Percentiles rank a stretch among this genome's conserved stretches.
Evolutionary conservation across 2,113 vertebrate genomes (phyloP).

Genomic region (Misgurnus mizolepis): DNA sequence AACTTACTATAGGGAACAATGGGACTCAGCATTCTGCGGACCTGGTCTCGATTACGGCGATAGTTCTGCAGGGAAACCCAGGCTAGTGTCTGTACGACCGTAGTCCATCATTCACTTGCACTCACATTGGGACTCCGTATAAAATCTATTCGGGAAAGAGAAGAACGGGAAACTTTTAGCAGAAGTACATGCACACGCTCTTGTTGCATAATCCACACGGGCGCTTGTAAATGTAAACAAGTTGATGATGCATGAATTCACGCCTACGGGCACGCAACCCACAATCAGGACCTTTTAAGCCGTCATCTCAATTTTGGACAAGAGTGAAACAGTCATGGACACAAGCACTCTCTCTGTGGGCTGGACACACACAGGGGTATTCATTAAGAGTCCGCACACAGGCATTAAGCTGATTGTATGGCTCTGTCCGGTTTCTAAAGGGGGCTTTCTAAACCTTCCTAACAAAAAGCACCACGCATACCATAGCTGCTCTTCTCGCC

Average conservation of each 20-base stretch:
- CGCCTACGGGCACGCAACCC: not conserved
- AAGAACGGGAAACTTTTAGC: slow-evolving; percentile 19
- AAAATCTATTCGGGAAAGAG: slow-evolving; percentile 62
- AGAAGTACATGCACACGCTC: slow-evolving; percentile 31
- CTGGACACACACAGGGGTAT: slow-evolving; percentile 72
- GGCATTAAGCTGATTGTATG: slow-evolving; percentile 77
- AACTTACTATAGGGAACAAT: slow-evolving; percentile 83
- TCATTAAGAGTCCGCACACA: slow-evolving; percentile 68
- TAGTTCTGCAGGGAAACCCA: slow-evolving; percentile 71
- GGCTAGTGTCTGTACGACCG: slow-evolving; percentile 71
- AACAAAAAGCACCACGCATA: slow-evolving; percentile 75
- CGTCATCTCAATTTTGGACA: not conserved
- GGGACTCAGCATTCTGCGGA: slow-evolving; percentile 83
- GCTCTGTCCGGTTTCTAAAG: slow-evolving; percentile 71
- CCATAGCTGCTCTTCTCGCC: slow-evolving; percentile 60
- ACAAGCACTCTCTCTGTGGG: slow-evolving; percentile 53
- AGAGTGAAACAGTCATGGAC: slow-evolving; percentile 32
- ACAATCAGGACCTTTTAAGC: slow-evolving; percentile 26
- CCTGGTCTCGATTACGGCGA: slow-evolving; percentile 75
- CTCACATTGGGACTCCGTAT: slow-evolving; percentile 61
- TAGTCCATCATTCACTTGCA: slow-evolving; percentile 74
- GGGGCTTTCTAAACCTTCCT: slow-evolving; percentile 77
- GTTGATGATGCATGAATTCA: not conserved
- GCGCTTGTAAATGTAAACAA: slow-evolving; percentile 18
- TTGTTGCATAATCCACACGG: slow-evolving; percentile 1